phyloP scores from a whole-genome alignment of 2,797 vertebrate genomes.

The Cyclopterus lumpus region DNA sequence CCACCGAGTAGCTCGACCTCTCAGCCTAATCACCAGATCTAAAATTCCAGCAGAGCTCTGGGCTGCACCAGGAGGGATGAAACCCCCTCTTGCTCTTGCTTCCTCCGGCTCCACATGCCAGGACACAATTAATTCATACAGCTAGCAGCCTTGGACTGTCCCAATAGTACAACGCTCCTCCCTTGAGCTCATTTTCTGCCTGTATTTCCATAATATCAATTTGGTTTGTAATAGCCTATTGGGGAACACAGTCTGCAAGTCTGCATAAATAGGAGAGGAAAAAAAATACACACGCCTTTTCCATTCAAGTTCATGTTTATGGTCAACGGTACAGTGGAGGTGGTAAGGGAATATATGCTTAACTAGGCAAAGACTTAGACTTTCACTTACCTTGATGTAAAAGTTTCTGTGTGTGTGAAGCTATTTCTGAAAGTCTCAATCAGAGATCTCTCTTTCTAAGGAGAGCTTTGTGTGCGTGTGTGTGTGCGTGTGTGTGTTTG shows the following conservation, averaged over 20 bases:
- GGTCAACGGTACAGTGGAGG: conserved; percentile 21
- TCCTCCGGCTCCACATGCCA: conserved; percentile 66
- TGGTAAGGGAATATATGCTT: conserved; percentile 15
- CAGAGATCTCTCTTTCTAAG: conserved; percentile 21
- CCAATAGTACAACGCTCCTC: conserved; percentile 61
- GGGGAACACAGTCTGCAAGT: conserved; percentile 52
- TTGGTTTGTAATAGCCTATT: conserved; percentile 67
- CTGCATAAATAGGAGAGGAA: conserved; percentile 58
- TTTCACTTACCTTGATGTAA: conserved; percentile 31
- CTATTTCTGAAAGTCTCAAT: conserved; percentile 33
- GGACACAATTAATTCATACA: conserved; percentile 76
- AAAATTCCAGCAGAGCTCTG: conserved; percentile 68
- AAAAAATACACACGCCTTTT: conserved; percentile 7
- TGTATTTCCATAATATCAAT: conserved; percentile 78
- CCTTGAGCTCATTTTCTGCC: conserved; percentile 57
- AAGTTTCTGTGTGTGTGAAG: conserved; percentile 29
- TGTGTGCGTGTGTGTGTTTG: conserved; percentile 11
- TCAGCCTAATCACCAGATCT: conserved; percentile 78
- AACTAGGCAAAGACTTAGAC: conserved; percentile 13
- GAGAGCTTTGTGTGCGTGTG: conserved; percentile 30
- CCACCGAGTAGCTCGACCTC: conserved; percentile 67
- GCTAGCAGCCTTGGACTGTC: conserved; percentile 68
- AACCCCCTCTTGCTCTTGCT: conserved; percentile 55
- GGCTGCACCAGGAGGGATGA: conserved; percentile 62
- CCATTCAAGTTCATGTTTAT: conserved; percentile 34